Base-by-base conservation (phyloP, 1,140 invertebrate species). In the Heliconius hewitsoni region DNA sequence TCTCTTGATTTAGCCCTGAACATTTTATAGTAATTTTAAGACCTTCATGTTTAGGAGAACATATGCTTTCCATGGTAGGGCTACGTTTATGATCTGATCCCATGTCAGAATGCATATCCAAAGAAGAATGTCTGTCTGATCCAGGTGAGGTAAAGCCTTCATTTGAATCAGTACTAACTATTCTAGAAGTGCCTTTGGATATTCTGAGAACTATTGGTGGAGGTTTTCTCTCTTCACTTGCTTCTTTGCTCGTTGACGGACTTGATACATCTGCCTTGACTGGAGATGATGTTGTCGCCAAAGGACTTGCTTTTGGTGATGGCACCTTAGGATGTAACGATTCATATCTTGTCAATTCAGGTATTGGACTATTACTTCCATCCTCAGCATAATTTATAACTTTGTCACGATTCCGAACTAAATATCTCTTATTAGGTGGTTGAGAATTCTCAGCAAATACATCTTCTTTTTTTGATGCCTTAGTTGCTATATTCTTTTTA, bases 161-260 rank as follows among this genome's bases (percentile, higher is more conserved):
- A 93, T 96, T 96, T 76, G 95, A 96, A 84, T 96, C 95, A 60
- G 95, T 96, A 85, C 96, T 96, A 73, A 96, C 95, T 87, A 96
- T 94, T 82, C 95, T 95, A 55, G 96, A 96, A 76, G 95, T 96
- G 73, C 96, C 96, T 90, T 96, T 96, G 57, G 96, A 96, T 92
- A 96, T 96, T 86, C 96, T 92, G 11, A 96, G 85, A 71, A 96
- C 95, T 83, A 96, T 96, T 57, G 96, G 96, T 78, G 96, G 95
- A 75, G 93, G 93, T 85, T 94, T 94, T 57, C 91, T 84, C 83
- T 94, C 93, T 71, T 94, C 92, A 89, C 85, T 91, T 71, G 85
- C 76, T 66, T 93, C 92, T 88, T 92, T 94, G 84, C 92, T 94
- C 55, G 92, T 94, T 76, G 93, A 93, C 39, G 93, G 94, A 83